Conservation (phyloP, 2,888 invertebrate genomes). For the Drosophila kanekoi region DNA sequence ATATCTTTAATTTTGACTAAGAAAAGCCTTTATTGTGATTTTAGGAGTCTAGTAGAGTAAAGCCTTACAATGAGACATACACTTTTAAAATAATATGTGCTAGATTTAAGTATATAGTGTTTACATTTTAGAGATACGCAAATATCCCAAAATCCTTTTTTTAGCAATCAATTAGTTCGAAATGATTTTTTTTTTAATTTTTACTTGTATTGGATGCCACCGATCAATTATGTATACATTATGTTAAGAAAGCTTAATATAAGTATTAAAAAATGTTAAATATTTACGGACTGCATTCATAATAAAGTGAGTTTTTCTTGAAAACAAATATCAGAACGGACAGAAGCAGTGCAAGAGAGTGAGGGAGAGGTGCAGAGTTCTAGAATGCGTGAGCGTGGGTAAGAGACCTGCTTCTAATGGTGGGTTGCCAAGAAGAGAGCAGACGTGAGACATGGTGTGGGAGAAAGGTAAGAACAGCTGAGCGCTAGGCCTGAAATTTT, state of each 20-base stretch:
- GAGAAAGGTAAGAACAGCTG: conserved; percentile 61
- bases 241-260: not conserved
- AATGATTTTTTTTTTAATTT: too few species aligned
- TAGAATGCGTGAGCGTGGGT: not conserved
- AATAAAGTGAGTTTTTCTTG: conserved; percentile 8
- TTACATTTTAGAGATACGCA: too few species aligned
- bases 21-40: too few species aligned
- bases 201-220: too few species aligned
- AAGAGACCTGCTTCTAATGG: not conserved
- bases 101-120: too few species aligned
- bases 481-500: conserved; percentile 27
- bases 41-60: too few species aligned
- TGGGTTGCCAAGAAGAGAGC: not conserved
- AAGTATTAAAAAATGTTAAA: conserved; percentile 3
- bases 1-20: too few species aligned
- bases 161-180: too few species aligned
- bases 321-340: too few species aligned
- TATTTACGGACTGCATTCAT: conserved; percentile 3
- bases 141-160: too few species aligned
- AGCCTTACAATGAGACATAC: too few species aligned
- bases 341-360: not conserved
- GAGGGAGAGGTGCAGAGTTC: not conserved
- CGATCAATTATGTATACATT: not conserved
- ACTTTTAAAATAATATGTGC: too few species aligned
- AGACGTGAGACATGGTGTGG: conserved; percentile 3